A percentile compares a stretch with the other conserved stretches of the same genome.
Conservation (phyloP, 2,888 invertebrate genomes). For the Cinara cedri region DNA sequence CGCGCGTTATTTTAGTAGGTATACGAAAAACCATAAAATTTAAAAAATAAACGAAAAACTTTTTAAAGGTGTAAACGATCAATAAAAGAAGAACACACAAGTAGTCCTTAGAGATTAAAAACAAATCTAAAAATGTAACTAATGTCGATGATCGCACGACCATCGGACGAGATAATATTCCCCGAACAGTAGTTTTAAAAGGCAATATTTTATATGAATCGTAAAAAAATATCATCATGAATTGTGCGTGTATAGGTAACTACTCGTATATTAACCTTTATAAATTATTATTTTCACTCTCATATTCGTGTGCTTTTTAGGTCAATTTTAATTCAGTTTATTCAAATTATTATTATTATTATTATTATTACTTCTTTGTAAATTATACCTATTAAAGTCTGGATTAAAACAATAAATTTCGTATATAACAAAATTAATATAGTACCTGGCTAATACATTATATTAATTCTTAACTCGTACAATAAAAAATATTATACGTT, state of each 20-base stretch:
- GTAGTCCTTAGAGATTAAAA: constrained; percentile 27
- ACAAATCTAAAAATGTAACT: constrained; percentile 42
- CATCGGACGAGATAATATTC: constrained; percentile 8
- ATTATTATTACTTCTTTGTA: too few species aligned
- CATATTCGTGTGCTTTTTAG: neutral
- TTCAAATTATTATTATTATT: neutral
- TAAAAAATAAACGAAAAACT: neutral
- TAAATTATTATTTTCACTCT: too few species aligned
- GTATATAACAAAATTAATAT: too few species aligned
- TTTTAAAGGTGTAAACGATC: constrained; percentile 48
- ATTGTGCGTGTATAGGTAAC: neutral
- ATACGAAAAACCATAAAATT: constrained; percentile 20
- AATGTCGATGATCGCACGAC: constrained; percentile 16
- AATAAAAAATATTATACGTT: too few species aligned
- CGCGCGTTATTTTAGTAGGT: neutral
- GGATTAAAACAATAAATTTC: too few species aligned
- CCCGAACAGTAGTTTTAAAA: constrained; percentile 34
- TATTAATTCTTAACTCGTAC: too few species aligned
- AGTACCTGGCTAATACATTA: too few species aligned
- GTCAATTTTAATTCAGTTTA: neutral
- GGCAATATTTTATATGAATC: constrained; percentile 22
- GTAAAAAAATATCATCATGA: constrained; percentile 19
- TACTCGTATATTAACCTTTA: too few species aligned
- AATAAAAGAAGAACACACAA: neutral
- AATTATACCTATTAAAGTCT: too few species aligned